Base-by-base conservation (phyloP, 2,113 vertebrate genomes). In the Pogona vitticeps region DNA sequence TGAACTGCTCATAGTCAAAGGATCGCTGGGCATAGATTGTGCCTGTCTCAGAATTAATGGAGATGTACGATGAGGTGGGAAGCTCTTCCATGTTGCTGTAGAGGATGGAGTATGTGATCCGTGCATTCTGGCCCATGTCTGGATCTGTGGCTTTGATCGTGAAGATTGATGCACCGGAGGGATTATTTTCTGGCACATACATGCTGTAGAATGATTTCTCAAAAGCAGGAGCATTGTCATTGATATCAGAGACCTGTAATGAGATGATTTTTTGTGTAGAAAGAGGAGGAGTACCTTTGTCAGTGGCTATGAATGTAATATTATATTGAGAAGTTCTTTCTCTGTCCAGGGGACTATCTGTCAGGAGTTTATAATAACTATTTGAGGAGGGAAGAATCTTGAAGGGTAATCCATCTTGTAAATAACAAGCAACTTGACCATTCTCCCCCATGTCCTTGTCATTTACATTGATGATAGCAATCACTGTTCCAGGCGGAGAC, bases 401-500 rank as follows among this genome's bases (percentile, higher is more conserved):
- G 36, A 80, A 80, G 14, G 78, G 78, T 7, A 40, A 17, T 38
- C 40, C 78, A 63, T 80, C 14, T 38, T 63, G 33, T 80, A 80
- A 80, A 80, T 63, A 7, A 38, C 78, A 80, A 40, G 58, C 18
- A 26, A 63, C 59, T 15, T 80, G 61, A 38, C 78, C 78, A 63
- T 80, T 80, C 14, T 80, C 58, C 3, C 38, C 14, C 38, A 59
- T 6, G 63, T 80, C 78, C 28, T 80, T 80, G 58, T 80, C 78
- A 80, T 80, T 80, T 40, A 38, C 58, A 80, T 28, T 80, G 10
- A 80, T 80, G 26, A 80, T 36, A 61, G 78, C 78, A 80, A 80
- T 80, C 40, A 80, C 61, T 36, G 78, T 80, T 21, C 61, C 78
- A 63, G 58, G 58, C 13, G 12, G 33, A 80, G 78, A 63, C 38